Conservation (phyloP, 2,888 invertebrate species). For the Trimorus sp. region DNA sequence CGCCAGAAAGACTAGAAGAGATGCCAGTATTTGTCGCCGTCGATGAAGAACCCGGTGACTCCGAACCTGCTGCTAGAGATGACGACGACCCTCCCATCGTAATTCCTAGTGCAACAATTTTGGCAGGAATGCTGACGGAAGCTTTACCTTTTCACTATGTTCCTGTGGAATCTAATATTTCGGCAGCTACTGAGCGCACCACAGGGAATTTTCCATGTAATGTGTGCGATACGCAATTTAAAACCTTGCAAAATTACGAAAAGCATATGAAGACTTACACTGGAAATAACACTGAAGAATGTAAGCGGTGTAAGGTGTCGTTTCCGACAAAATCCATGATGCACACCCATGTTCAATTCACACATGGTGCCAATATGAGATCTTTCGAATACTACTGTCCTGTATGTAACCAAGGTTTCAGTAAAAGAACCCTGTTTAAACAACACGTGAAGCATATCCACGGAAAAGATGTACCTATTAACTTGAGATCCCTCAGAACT, state of each 20-base stretch:
- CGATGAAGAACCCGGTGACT: not conserved
- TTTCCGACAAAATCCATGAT: conserved; percentile 42
- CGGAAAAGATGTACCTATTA: conserved; percentile 11
- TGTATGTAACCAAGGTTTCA: conserved; percentile 57
- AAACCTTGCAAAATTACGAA: conserved; percentile 36
- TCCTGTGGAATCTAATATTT: too few relatives aligned
- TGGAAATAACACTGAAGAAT: conserved; percentile 2
- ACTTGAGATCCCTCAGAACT: not conserved
- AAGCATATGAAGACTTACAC: conserved; percentile 41
- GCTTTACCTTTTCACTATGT: too few relatives aligned
- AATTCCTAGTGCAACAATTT: too few relatives aligned
- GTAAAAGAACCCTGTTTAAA: conserved; percentile 3
- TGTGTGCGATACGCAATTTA: conserved; percentile 54
- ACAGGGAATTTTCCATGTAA: conserved; percentile 33
- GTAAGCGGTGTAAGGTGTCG: conserved; percentile 16
- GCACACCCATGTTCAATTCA: conserved; percentile 26
- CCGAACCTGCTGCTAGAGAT: not conserved
- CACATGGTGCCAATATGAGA: conserved; percentile 18
- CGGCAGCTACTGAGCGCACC: too few relatives aligned
- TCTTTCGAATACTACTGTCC: conserved; percentile 18
- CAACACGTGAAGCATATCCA: conserved; percentile 61
- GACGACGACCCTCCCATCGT: not conserved
- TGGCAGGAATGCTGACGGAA: too few relatives aligned
- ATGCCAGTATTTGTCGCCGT: conserved; percentile 1
- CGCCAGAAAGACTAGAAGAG: not conserved